Percentiles rank a stretch among this genome's conserved stretches.
Evolutionary conservation across 2,888 invertebrate genomes (phyloP).

Genomic region (Dynastes hyllus): DNA sequence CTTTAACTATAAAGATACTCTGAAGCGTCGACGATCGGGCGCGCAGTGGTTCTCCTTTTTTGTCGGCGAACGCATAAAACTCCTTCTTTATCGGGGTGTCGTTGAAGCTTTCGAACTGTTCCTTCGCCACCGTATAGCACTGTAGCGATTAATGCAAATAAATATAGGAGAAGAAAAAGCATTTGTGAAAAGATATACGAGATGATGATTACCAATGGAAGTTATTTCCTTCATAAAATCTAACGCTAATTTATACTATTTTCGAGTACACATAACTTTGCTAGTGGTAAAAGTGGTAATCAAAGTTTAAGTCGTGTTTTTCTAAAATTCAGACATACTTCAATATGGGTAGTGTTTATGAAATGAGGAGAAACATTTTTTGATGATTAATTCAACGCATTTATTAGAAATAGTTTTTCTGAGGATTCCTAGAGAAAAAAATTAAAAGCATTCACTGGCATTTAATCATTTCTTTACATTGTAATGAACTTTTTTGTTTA

Average conservation of each 20-base stretch:
- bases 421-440: too few relatives aligned
- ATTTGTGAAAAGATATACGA: slow-evolving; percentile 31
- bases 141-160: slow-evolving; percentile 32
- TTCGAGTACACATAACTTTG: neutral
- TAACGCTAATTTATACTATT: neutral
- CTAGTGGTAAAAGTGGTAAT: too few relatives aligned
- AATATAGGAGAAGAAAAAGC: slow-evolving; percentile 31
- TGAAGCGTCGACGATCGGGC: slow-evolving; percentile 39
- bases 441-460: too few relatives aligned
- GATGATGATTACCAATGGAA: slow-evolving; percentile 20
- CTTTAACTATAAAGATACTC: slow-evolving; percentile 47
- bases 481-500: too few relatives aligned
- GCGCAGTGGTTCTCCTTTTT: slow-evolving; percentile 33
- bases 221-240: slow-evolving; percentile 20
- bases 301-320: too few relatives aligned
- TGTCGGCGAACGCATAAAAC: slow-evolving; percentile 44
- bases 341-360: too few relatives aligned
- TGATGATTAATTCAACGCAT: too few relatives aligned
- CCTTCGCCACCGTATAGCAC: slow-evolving; percentile 39
- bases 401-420: too few relatives aligned
- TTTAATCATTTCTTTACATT: too few relatives aligned
- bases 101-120: slow-evolving; percentile 28
- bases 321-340: too few relatives aligned
- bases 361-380: too few relatives aligned
- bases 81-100: slow-evolving; percentile 43